Evolutionary conservation across 2,113 vertebrate species (phyloP), one percentile per base, ranked within the genome.

Genomic region (Tretioscincus oriximinensis): DNA sequence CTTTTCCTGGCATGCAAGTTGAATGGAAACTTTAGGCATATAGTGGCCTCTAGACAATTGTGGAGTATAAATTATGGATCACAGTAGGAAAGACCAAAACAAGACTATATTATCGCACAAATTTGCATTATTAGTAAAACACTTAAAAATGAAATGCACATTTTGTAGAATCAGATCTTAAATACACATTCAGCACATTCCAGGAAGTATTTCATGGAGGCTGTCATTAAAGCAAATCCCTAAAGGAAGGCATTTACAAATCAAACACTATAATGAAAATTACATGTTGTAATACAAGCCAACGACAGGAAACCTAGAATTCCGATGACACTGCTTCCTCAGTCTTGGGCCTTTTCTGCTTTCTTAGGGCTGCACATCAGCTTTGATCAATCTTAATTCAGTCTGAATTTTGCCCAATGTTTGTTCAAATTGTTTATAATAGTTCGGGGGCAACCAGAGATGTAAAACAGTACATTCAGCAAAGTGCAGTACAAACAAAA

Each of bases 351-450:
- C 73, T 86, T 73, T 76, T 76, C 8, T 84, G 49, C 88, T 90
- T 92, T 91, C 82, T 73, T 12, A 85, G 81, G 75, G 78, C 83
- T 90, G 76, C n/a, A 58, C 45, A 85, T 73, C 49, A 82, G 80
- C 87, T 93, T 93, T 91, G 86, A 92, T 92, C 85, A 89, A 12
- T 49, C 10, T 77, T 88, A 90, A 90, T 91, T 90, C 85, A 75
- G 72, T 90, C 82, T 87, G 86, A 76, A 81, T 77, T 81, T 72
- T 31, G 76, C 86, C 87, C 54, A 24, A 73, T 89, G 24, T 84
- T 78, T 88, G 76, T 88, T 82, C 83, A 82, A 92, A 79, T 76
- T 90, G 87, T 90, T 92, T 90, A 89, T 90, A 90, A 75, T 83
- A 81, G 81, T 79, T 84, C 85, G 82, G 73, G 82, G 83, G 82